Evolutionary conservation across 2,113 vertebrate genomes (phyloP), one percentile per base, ranked within the genome.

Genomic region (Melanostigma gelatinosum): DNA sequence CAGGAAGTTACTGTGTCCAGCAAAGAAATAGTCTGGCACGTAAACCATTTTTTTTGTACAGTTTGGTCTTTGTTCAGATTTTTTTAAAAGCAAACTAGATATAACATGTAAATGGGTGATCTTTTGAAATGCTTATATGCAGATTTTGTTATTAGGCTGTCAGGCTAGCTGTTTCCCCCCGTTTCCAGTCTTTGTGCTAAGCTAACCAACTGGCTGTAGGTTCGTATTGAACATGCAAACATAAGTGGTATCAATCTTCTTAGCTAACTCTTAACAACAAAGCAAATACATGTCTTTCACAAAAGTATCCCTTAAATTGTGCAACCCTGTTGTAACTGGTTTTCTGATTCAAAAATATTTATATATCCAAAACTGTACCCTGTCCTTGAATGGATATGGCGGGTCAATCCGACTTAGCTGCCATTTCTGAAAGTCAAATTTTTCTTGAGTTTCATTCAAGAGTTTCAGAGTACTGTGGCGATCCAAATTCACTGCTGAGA

Each of bases 181-280:
- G 8, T 66, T 64, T 80, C 15, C 18, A 66, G 54, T 70, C 32
- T 71, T 79, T 65, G 46, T 34, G 62, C 58, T 77, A 48, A 76
- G 66, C 57, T 84, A 81, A 73, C 24, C 0, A 22, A 60, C 62
- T 70, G 67, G 58, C 52, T 46, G 8, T 36, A n/a, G 57, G 29
- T 71, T 72, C 27, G 62, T 68, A 54, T 48, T 68, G 60, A 70
- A 40, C 8, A 6, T 38, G 3, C 29, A 63, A 16, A 79, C n/a
- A 38, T 48, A 61, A 78, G n/a, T 61, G 54, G 24, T 24, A 73
- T 65, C 6, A 68, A 42, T 61, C 32, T 27, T 55, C 34, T 73
- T 27, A 48, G 46, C 27, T 61, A 46, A 48, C 6, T 16, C 27
- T 22, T 58, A 20, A 16, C 6, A 72, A 52, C 2, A 11, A 64